Evolutionary conservation across 2,888 invertebrate species (phyloP).

Genomic region (Leptinotarsa juncta): DNA sequence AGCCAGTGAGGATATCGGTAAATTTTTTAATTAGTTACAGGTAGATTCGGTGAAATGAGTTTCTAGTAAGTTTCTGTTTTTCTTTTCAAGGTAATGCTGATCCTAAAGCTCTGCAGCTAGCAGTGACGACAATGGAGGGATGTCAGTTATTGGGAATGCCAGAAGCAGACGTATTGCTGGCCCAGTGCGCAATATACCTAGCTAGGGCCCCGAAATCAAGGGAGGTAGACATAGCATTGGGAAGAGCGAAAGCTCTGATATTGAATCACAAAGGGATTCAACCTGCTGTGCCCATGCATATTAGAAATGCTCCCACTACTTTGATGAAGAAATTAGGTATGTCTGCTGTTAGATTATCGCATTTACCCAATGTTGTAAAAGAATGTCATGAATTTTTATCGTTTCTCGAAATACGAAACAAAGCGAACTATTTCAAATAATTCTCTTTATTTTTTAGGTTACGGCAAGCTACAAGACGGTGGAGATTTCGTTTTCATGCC

Average conservation of each 20-base stretch:
- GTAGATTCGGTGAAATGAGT: neutral
- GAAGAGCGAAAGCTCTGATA: conserved; percentile 71
- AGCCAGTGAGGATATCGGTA: conserved; percentile 84
- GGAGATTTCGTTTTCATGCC: conserved; percentile 76
- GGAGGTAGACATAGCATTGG: conserved; percentile 69
- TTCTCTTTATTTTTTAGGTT: conserved; percentile 67
- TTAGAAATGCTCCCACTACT: conserved; percentile 84
- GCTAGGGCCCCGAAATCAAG: conserved; percentile 79
- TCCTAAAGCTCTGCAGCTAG: conserved; percentile 73
- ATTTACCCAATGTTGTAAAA: too few relatives aligned
- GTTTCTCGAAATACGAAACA: neutral
- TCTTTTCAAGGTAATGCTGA: conserved; percentile 72
- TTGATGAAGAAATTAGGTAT: conserved; percentile 81
- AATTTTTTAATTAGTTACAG: too few relatives aligned
- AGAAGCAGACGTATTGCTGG: conserved; percentile 81
- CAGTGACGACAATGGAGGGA: conserved; percentile 81
- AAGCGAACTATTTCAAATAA: too few relatives aligned
- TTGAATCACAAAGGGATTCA: conserved; percentile 74
- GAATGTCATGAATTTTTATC: neutral
- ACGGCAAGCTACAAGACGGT: conserved; percentile 70
- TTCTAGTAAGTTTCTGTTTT: neutral
- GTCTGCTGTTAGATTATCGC: conserved; percentile 14
- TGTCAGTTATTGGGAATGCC: conserved; percentile 86
- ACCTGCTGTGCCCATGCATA: conserved; percentile 81
- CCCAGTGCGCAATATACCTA: conserved; percentile 81